Percentiles rank a stretch among this genome's conserved stretches.
Conservation (phyloP, 2,888 invertebrate species). For the Xanthia togata region DNA sequence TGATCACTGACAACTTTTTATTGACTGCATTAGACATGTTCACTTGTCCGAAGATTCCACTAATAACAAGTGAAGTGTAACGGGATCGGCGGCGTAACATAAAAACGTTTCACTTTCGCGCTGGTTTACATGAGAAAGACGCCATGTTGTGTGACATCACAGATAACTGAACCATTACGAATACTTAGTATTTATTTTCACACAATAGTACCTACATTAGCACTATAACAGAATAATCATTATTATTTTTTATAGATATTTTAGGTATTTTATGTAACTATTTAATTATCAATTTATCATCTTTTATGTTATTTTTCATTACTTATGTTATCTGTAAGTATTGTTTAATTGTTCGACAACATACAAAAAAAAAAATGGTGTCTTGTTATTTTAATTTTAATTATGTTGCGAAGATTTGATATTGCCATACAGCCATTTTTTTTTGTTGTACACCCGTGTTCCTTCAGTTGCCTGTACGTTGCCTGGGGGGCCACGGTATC, state of each 20-base stretch:
- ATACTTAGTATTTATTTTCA: conserved; percentile 14
- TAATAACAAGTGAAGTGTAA: conserved; percentile 53
- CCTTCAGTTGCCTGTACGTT: too few relatives aligned
- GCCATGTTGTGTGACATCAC: conserved; percentile 49
- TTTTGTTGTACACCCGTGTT: too few relatives aligned
- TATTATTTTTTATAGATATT: conserved; percentile 6
- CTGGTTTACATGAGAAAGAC: conserved; percentile 47
- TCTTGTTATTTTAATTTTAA: conserved; percentile 1
- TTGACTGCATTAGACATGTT: conserved; percentile 14
- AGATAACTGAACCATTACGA: conserved; percentile 43
- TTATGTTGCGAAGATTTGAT: too few relatives aligned
- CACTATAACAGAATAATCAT: background rate
- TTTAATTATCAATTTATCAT: conserved; percentile 12
- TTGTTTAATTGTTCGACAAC: background rate
- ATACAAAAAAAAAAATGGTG: too few relatives aligned
- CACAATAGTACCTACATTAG: conserved; percentile 1
- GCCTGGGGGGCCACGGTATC: too few relatives aligned
- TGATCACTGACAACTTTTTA: conserved; percentile 26
- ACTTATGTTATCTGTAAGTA: background rate
- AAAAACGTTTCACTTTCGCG: conserved; percentile 59
- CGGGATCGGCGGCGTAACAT: conserved; percentile 45
- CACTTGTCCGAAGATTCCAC: conserved; percentile 42
- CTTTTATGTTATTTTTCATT: conserved; percentile 5
- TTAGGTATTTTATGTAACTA: background rate
- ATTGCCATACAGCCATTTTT: too few relatives aligned